Conservation (phyloP, 2,797 vertebrate genomes). For the Erethizon dorsatum region DNA sequence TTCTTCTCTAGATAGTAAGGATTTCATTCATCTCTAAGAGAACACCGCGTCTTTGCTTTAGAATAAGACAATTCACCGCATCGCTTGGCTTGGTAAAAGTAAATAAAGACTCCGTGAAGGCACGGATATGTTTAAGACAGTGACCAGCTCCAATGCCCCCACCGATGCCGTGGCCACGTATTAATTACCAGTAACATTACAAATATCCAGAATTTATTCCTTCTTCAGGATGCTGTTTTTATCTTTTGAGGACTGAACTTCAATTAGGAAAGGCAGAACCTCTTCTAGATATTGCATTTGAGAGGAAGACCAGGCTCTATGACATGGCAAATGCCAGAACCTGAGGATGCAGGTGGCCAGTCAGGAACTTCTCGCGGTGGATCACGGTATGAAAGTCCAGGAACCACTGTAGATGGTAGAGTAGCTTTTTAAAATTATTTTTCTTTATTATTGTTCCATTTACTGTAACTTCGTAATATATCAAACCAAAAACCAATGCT, state of each 20-base stretch:
- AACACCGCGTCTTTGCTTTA: slow-evolving; percentile 10
- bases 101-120: neutral
- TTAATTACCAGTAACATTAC: neutral
- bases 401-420: neutral
- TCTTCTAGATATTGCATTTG: neutral
- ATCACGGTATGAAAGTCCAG: neutral
- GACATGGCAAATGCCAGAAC: neutral
- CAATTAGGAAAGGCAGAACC: neutral
- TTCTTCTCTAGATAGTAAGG: slow-evolving; percentile 9
- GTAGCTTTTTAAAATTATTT: slow-evolving; percentile 28
- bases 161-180: neutral
- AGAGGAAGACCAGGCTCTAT: neutral
- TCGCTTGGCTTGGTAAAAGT: slow-evolving; percentile 4
- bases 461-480: neutral
- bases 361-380: neutral
- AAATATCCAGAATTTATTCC: neutral
- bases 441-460: slow-evolving; percentile 3
- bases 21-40: neutral
- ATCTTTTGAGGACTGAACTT: neutral
- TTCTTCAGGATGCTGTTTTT: slow-evolving; percentile 17
- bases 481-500: neutral
- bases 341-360: neutral
- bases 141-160: neutral
- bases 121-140: neutral
- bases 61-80: slow-evolving; percentile 17